Conservation (phyloP, 37 sponge, comb jelly and placozoan genomes). For the Agelas oroides region DNA sequence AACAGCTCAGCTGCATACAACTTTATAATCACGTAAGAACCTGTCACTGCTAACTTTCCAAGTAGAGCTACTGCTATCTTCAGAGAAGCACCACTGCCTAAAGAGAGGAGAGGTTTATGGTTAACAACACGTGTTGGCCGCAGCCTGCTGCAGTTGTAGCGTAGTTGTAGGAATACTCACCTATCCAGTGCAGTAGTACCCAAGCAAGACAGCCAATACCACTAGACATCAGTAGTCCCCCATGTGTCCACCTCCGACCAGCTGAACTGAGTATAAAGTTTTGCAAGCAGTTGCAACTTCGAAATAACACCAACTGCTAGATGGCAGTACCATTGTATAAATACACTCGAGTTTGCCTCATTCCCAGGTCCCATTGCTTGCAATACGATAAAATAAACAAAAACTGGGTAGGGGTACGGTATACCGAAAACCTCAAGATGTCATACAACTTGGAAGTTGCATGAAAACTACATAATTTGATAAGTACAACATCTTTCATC, state of each 20-base stretch:
- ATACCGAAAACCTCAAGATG: too few species aligned
- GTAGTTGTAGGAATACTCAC: neutral
- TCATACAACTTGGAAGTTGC: too few species aligned
- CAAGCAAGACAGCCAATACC: constrained; percentile 21
- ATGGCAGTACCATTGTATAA: too few species aligned
- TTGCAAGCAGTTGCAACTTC: constrained; percentile 7
- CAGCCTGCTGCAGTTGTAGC: too few species aligned
- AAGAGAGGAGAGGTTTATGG: too few species aligned
- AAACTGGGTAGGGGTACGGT: too few species aligned
- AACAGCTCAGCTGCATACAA: constrained; percentile 72
- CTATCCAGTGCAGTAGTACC: constrained; percentile 3
- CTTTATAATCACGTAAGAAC: constrained; percentile 25
- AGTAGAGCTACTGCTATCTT: constrained; percentile 23
- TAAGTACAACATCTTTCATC: too few species aligned
- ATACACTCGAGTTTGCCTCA: too few species aligned
- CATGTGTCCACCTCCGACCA: constrained; percentile 56
- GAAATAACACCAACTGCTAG: too few species aligned
- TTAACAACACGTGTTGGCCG: too few species aligned
- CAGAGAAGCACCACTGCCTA: neutral
- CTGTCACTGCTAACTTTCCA: constrained; percentile 61
- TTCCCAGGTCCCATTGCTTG: too few species aligned
- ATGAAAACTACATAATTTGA: neutral
- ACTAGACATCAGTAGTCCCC: constrained; percentile 18
- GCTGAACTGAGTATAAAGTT: constrained; percentile 14
- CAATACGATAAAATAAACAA: too few species aligned